Base-by-base conservation (phyloP, 2,888 invertebrate genomes). In the Scaptomyza flava region DNA sequence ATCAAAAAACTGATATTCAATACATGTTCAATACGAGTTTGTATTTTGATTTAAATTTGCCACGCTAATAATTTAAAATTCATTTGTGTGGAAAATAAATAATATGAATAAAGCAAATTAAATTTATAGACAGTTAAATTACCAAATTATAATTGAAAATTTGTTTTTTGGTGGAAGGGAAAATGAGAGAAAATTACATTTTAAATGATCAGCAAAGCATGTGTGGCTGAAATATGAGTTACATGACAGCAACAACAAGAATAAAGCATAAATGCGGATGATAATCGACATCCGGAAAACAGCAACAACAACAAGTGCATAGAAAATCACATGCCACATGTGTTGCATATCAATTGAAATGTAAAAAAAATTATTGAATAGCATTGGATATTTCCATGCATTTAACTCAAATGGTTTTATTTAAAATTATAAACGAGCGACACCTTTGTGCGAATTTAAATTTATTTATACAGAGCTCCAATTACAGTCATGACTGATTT, bases 71-170 rank as follows among this genome's bases (percentile, higher is more conserved):
- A 64, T 54, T 54, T 34, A 33, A 45, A 52, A 52, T 66, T 65
- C 48, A 52, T 46, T 62, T 61, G 50, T 42, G 31, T 17, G 20
- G 8, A 52, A 63, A 45, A 57, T 66, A 53, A 53, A 51, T 66
- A 27, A 59, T 61, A 67, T 63, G 17, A 68, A 64, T 75, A 50
- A 6, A 31, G 50, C 14, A 38, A 60, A 38, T 60, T 38, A 33
- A 42, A 69, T 67, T 75, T 53, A 46, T 42, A 51, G 41, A 43
- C 20, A 51, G 31, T 17, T 43, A 52, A 36, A 20, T 34, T 3
- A 30, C 3, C 11, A 54, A 54, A 70, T 65, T 41, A 61, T 74
- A 80, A 86, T 83, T 86, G 65, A 54, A 74, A 71, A 62, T 42
- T 61, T 52, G 23, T 36, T 57, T 36, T 57, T 9, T 27, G 27